Conservation (phyloP, 2,888 invertebrate species). For the Lumbricus terrestris region DNA sequence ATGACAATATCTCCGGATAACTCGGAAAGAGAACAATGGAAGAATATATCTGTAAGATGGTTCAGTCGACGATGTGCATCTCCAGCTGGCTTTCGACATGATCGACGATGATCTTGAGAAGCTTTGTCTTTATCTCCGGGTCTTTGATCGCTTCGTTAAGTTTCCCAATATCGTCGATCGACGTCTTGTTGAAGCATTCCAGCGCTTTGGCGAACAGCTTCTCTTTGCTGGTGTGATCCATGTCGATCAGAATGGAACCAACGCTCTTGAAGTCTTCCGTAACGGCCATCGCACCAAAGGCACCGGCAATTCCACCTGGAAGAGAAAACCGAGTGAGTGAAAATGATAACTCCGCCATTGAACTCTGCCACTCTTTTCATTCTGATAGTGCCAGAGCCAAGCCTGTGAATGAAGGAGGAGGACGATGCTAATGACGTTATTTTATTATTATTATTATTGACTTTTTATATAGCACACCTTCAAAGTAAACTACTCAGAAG, state of each 20-base stretch:
- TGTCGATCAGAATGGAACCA: background rate
- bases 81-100: constrained; percentile 16
- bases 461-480: no score
- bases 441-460: no score
- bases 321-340: background rate
- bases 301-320: constrained; percentile 8
- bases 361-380: no score
- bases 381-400: no score
- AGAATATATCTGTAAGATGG: background rate
- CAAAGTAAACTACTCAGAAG: no score
- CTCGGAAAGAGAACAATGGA: background rate
- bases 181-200: background rate
- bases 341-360: background rate
- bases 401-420: no score
- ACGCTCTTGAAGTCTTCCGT: constrained; percentile 9
- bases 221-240: constrained; percentile 13
- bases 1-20: background rate
- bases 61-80: constrained; percentile 15
- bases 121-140: background rate
- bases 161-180: constrained; percentile 4
- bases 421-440: no score
- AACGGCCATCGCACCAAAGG: background rate
- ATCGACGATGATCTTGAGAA: background rate
- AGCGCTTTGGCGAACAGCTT: background rate
- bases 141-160: background rate